Evolutionary conservation across 92 coral and sea anemone species (phyloP), one percentile per base, ranked within the genome.

Genomic region (Phenganax subtilis): DNA sequence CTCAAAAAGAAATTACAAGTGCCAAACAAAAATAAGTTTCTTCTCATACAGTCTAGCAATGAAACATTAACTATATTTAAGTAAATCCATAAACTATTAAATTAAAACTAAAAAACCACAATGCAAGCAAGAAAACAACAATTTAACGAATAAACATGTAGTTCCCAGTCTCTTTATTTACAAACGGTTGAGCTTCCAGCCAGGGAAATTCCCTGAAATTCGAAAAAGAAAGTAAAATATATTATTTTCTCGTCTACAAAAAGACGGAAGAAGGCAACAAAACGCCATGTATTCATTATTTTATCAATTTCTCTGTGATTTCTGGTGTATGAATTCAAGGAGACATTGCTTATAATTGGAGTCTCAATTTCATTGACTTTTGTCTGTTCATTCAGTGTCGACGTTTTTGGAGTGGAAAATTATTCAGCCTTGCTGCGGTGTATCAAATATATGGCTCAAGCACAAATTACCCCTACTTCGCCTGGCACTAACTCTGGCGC

Each of bases 181-280:
- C 68, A 20, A 66, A 54, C 66, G 47, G 81, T 28, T 11, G 70
- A 20, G 67, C 70, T 64, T 64, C 37, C 70, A 37, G 70, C 9
- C 76, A 0, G 69, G 54, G 17, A 57, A 60, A 57, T 77, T 77
- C 82, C 72, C 69, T 57, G 82, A 77, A 77, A 77, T 29, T 57
- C 71, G 61, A 77, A 77, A 52, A 59, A 60, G 31, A 58, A 29
- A 16, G 15, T 8, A 75, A 59, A n/a, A 29, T 75, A 12, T 10
- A 9, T 75, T 14, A 20, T n/a, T 31, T 54, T 47, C 20, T 47
- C 16, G 56, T 65, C 31, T 65, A 14, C 7, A 14, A 14, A 14
- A 30, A 55, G 53, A 9, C 28, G 62, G 51, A 20, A 14, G 81
- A 58, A 57, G 9, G 54, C 9, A 57, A 76, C 30, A 25, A 31